Base-by-base conservation (phyloP, 2,113 vertebrate genomes). In the Odontesthes bonariensis region DNA sequence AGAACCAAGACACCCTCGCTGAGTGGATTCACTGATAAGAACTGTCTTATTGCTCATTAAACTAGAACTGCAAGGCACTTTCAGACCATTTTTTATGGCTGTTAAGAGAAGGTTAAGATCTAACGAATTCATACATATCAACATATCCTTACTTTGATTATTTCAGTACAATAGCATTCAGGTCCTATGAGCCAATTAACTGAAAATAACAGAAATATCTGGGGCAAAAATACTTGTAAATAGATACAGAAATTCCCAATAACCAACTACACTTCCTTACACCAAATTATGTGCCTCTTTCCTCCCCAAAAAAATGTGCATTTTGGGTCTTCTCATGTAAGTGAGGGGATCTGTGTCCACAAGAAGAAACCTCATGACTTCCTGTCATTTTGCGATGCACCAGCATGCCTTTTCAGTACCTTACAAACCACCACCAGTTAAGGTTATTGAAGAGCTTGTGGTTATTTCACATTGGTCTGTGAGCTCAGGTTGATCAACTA, bases 1-100 rank as follows among this genome's bases (percentile, higher is more conserved):
- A n/a, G 60, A 85, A 58, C 69, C 46, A 51, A 84, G 54, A 62
- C 68, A 67, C 75, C 67, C 56, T 86, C 46, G 60, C 31, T 46
- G 76, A 73, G 66, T 16, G 55, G 69, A 60, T 81, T 56, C 33
- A 8, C 63, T 73, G 54, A 79, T 79, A 76, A 83, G 27, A 69
- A 35, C 53, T 22, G 20, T 67, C 71, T 67, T 69, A 69, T 47
- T 72, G 75, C 71, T 66, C 76, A 80, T 52, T 81, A 57, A 69
- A 73, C 85, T 55, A 57, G 22, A 73, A 68, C 71, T 7, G 9
- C 20, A 0, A 42, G 71, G 46, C 32, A 61, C 20, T 56, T 17
- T 64, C 23, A 60, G 51, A 49, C 51, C 52, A 65, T 46, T 6
- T 62, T 79, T 57, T 44, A 76, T 56, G 62, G 2, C 31, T 64